Evolutionary conservation across 2,888 invertebrate genomes (phyloP), one percentile per base, ranked within the genome.

Genomic region (Creontiades dilutus): DNA sequence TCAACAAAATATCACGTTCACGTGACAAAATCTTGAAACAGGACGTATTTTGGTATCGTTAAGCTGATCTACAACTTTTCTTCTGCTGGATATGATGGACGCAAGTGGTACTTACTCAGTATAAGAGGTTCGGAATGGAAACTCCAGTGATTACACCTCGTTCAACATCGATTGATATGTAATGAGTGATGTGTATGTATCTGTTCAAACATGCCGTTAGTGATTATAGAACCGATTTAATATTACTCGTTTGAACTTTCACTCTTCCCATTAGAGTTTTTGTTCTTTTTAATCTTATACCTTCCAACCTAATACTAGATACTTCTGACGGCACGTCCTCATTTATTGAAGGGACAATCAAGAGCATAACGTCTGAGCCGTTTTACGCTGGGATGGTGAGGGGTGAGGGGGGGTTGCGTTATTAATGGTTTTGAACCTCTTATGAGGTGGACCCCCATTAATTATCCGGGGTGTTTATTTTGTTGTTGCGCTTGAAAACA

Each of bases 401-500:
- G 52, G 11, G 14, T 1, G 52, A 11, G 11, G 23, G 68, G 23
- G 23, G 27, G 23, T 7, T 27, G 23, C 27, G 68, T 68, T 68
- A 68, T 68, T 68, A 68, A 68, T 68, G 19, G 68, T 68, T n/a
- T 27, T 68, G 68, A 68, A 68, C 68, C 23, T 23, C 68, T 68
- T 68, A 68, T 23, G 23, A 68, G 27, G 5, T 68, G 68, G 68
- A 78, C 78, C 57, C 28, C 85, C 85, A 85, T 85, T 85, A 85
- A 85, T 85, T 61, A 85, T 85, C 48, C 85, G 19, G 55, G 37
- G 85, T 85, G 85, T 85, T 85, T 85, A 85, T 85, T 84, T 85
- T 85, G 85, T 85, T 82, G 82, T 82, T 57, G 85, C 37, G 85
- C 55, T 57, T 61, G 55, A 61, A 85, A 85, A 85, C 57, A 85